Evolutionary conservation across 2,888 invertebrate species (phyloP).

Genomic region (Volucella bombylans): DNA sequence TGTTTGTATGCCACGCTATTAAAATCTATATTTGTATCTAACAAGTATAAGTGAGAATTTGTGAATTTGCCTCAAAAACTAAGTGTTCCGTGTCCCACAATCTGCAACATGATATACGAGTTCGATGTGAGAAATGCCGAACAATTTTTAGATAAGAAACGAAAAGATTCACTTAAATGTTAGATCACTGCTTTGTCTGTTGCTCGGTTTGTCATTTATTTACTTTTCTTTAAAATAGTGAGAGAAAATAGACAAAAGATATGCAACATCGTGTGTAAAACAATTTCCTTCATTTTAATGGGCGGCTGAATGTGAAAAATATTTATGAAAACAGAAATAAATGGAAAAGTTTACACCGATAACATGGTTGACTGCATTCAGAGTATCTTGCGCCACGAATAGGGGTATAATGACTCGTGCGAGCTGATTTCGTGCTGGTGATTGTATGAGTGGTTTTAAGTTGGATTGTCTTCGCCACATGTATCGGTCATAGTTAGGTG

Average conservation of each 20-base stretch:
- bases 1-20: too few species aligned
- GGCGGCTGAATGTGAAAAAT: slow-evolving; percentile 42
- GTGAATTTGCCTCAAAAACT: background rate
- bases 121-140: slow-evolving; percentile 53
- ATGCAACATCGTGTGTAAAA: slow-evolving; percentile 29
- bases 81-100: slow-evolving; percentile 21
- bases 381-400: too few species aligned
- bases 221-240: background rate
- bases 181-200: slow-evolving; percentile 11
- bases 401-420: too few species aligned
- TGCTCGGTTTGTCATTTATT: slow-evolving; percentile 3
- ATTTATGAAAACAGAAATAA: slow-evolving; percentile 5
- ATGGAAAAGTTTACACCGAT: background rate
- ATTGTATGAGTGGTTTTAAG: too few species aligned
- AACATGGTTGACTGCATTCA: too few species aligned
- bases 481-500: too few species aligned
- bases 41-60: slow-evolving; percentile 29
- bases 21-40: too few species aligned
- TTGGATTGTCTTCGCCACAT: too few species aligned
- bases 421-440: too few species aligned
- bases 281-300: slow-evolving; percentile 53
- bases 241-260: slow-evolving; percentile 30
- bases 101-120: slow-evolving; percentile 25
- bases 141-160: slow-evolving; percentile 34
- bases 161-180: slow-evolving; percentile 37